Evolutionary conservation across 2,113 vertebrate species (phyloP), one percentile per base, ranked within the genome.

Genomic region (Calidris pygmaea): DNA sequence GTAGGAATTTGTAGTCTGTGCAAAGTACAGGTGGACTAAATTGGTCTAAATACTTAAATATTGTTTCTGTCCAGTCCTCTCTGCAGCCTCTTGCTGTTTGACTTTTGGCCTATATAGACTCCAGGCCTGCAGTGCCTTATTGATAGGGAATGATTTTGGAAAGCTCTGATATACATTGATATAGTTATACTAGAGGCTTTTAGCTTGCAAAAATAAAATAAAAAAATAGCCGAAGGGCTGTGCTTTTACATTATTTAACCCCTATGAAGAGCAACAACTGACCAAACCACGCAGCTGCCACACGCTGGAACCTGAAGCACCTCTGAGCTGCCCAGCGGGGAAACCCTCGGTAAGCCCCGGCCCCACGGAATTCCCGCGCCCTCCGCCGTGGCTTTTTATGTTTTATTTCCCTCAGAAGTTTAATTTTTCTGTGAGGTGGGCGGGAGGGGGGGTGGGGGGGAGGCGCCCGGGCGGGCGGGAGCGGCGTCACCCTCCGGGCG

Each of bases 281-380:
- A 41, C 32, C 7, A 45, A 63, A n/a, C 23, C 7, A 1, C 21
- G 1, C 6, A 41, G 22, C 18, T 18, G 39, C 7, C 1, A 19
- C 17, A 15, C 5, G 3, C 37, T 3, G 7, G 27, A 41, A 41
- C 66, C 3, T 7, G 35, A 39, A 14, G 53, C 0, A 5, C 48
- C 56, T 50, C 20, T 13, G 27, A 20, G 43, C 50, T 32, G 18
- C 34, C 41, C 59, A 4, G 37, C 62, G 19, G 8, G 34, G 13
- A 73, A 34, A 37, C 50, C 7, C 26, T 32, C 12, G 2, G 7
- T 8, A 7, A 55, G 8, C 12, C 37, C 14, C 19, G 16, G 4
- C 18, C 6, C 12, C 23, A 9, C 19, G 3, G 10, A 24, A 32
- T 6, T 19, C 17, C 50, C 8, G 1, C 29, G 23, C 16, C 59